Evolutionary conservation across 2,888 invertebrate species (phyloP), one percentile per base, ranked within the genome.

Genomic region (Temnothorax ravouxi): DNA sequence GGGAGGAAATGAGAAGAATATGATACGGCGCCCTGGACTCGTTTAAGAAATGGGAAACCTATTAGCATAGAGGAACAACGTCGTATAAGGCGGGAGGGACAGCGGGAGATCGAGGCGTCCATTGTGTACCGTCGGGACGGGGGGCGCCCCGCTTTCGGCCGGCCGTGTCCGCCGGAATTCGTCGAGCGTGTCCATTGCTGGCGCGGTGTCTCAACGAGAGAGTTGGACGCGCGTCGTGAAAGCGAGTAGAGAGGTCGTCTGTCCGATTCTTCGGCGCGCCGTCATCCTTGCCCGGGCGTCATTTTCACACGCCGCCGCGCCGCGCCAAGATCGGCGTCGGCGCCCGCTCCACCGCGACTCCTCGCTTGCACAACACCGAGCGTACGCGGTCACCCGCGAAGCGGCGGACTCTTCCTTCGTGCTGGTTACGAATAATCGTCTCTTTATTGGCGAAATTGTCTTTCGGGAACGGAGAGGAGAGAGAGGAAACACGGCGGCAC

Each of bases 161-260:
- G 91, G 86, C 89, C 92, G 90, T 91, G 91, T 91, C 92, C 90
- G 88, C 91, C 87, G 81, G 84, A 90, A 86, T 89, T 91, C 92
- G 90, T 91, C 88, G 91, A 92, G 92, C 93, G 93, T 93, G 90
- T 90, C 93, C 84, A 87, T 56, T 56, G 72, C 74, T 34, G 84
- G 74, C 83, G 84, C 91, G 91, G 91, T 93, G 93, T 93, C 93
- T 91, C 92, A 93, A 93, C 93, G 90, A 80, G 90, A 88, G 85
- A 88, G 88, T 85, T 85, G 86, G 88, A 87, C 83, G 87, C 85
- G 87, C 84, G 87, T 84, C 89, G 91, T 90, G 92, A 92, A 92
- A 92, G 92, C 88, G 88, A 91, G 88, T 86, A 88, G 79, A 79
- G 79, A 79, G 79, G 84, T 83, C 41, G 74, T 69, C 52, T 47